Conservation (phyloP, 1,140 invertebrate genomes). For the Musca domestica region DNA sequence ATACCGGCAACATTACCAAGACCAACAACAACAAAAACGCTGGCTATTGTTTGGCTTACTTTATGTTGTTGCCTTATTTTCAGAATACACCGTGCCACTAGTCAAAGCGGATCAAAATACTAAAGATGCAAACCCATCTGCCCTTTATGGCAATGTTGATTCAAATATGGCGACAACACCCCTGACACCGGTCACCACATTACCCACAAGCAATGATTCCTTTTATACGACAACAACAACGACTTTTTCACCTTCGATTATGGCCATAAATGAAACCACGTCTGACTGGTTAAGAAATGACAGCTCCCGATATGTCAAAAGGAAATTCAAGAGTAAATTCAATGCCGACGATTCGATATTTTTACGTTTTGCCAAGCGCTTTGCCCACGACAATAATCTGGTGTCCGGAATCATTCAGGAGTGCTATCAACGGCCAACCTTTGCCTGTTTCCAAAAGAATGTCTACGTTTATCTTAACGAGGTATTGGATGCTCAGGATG, state of each 20-base stretch:
- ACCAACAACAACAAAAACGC: constrained; percentile 1
- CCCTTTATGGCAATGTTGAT: background rate
- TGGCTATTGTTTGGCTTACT: constrained; percentile 8
- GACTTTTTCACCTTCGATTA: constrained; percentile 1
- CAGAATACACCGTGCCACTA: constrained; percentile 5
- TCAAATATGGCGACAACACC: background rate
- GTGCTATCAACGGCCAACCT: constrained; percentile 63
- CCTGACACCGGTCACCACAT: background rate
- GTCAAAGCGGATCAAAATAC: constrained; percentile 14
- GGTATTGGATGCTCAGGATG: constrained; percentile 63
- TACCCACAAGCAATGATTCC: background rate
- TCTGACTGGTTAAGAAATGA: constrained; percentile 1
- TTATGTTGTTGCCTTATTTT: background rate
- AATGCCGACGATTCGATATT: constrained; percentile 33
- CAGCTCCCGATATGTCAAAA: background rate
- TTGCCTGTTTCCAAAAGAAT: constrained; percentile 74
- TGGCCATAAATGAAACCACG: constrained; percentile 3
- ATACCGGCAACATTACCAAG: background rate
- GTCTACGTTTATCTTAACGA: constrained; percentile 68
- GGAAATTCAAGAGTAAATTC: constrained; percentile 1
- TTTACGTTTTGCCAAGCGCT: constrained; percentile 44
- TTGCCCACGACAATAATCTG: constrained; percentile 64
- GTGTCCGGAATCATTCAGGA: constrained; percentile 71
- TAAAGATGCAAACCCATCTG: background rate
- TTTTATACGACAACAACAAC: background rate